A percentile compares a stretch with the other conserved stretches of the same genome.
Evolutionary conservation across 2,797 vertebrate genomes (phyloP).

Genomic region (Poeciliopsis turneri): DNA sequence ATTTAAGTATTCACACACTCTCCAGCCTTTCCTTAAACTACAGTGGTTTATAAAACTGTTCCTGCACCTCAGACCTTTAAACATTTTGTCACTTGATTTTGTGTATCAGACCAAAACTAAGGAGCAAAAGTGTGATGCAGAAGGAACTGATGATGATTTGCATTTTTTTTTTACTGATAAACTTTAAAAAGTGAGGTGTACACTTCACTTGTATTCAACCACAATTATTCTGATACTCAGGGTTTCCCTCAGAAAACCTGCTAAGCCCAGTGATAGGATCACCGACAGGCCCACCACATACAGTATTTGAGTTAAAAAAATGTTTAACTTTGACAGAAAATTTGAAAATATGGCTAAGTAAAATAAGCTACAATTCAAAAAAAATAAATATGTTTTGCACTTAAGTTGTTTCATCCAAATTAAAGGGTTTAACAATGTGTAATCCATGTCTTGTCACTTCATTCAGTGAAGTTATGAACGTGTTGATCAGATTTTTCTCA

Average conservation of each 20-base stretch:
- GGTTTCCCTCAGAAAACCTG: background rate
- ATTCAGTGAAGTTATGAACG: no score
- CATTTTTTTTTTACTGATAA: background rate
- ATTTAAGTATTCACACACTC: constrained; percentile 32
- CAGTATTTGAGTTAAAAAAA: no score
- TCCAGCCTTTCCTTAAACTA: background rate
- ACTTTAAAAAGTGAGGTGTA: background rate
- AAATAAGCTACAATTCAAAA: no score
- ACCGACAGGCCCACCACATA: no score
- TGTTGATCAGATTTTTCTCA: no score
- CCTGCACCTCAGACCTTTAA: background rate
- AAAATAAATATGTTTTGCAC: no score
- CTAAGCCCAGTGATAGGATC: no score
- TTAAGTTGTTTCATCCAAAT: no score
- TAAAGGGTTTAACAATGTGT: no score
- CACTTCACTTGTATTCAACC: background rate
- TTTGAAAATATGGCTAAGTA: no score
- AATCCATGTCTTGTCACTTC: no score
- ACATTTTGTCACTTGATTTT: background rate
- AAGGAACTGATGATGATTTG: background rate
- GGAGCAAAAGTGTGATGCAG: background rate
- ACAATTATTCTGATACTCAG: background rate
- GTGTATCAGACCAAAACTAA: background rate
- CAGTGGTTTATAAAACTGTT: background rate
- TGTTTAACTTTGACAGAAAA: no score